Evolutionary conservation across 1,140 invertebrate species (phyloP), one percentile per base, ranked within the genome.

Genomic region (Gryllus bimaculatus): DNA sequence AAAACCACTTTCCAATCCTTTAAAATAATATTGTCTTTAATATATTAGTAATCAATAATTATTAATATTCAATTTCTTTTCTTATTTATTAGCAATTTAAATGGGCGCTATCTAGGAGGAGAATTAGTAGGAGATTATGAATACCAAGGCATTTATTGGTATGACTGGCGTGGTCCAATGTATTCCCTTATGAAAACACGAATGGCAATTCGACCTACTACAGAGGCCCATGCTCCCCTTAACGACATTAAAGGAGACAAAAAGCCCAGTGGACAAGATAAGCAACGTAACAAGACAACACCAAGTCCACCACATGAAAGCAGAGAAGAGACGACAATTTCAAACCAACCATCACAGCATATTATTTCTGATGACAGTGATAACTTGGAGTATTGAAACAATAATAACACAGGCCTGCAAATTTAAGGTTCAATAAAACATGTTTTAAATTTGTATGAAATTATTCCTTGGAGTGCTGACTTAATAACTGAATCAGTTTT

Each of bases 141-240:
- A 77, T 88, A 87, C n/a, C 87, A 90, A 81, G 87, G 80, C 21
- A 88, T 90, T 76, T 90, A 90, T 81, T 91, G 90, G 90, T 88
- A 88, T 78, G 88, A 89, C 47, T 90, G 89, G 84, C 87, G 87
- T 75, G 90, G 88, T 8, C 87, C 89, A 0, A 85, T 84, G 47
- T 87, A 87, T 21, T 90, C 89, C 0, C 84, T 91, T 0, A 84
- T 84, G 77, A 87, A 86, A 80, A 86, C 89, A 4, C 86, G 87
- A 79, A 90, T 91, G 85, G 88, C 90, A 86, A 87, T 91, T 49
- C 83, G 90, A 77, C 88, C 89, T 39, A 39, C 26, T 39, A 39
- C 26, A 39, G 26, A 39, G 1, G 26, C 26, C 26, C 26, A 39
- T 39, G 26, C 26, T 39, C 26, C 26, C 26, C 26, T 39, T 39